Base-by-base conservation (phyloP, 2,888 invertebrate species). In the Hesperia comma region DNA sequence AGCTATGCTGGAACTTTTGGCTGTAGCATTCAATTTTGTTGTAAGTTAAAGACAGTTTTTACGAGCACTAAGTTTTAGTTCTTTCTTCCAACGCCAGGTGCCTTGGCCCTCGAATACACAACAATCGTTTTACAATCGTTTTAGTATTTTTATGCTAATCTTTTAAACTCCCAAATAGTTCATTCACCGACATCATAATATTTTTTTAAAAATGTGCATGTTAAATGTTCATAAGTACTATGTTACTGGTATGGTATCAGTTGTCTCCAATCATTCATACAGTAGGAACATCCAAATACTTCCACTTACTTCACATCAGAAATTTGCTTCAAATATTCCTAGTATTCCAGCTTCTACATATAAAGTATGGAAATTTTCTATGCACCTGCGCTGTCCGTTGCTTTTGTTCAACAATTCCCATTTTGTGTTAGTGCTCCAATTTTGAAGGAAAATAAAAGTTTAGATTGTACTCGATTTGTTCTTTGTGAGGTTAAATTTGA, bases 241-340 rank as follows among this genome's bases (percentile, higher is more conserved):
- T n/a, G n/a, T n/a, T n/a, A n/a, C n/a, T n/a, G n/a, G n/a, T n/a
- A n/a, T n/a, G n/a, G n/a, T 12, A 12, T 37, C 37, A 2, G 2
- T 8, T 37, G 14, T 41, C 41, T 41, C 54, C 37, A 41, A n/a
- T 8, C 8, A 8, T 37, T 8, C 12, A 12, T 17, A 43, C 14
- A 46, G 19, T 56, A 46, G 46, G 19, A 57, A 63, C 56, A n/a
- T 49, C 41, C 51, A 46, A 49, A 33, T 51, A 37, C 14, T n/a
- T n/a, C n/a, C n/a, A n/a, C n/a, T n/a, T n/a, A 49, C 19, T 61
- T 61, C 37, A 51, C 14, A 43, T 26, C 32, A 32, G 15, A n/a
- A 53, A 43, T 56, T 33, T 41, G 41, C 43, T 19, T 56, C 19
- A 41, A 56, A 56, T 10, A 56, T 37, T 33, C 37, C 55, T 33